A percentile compares a stretch with the other conserved stretches of the same genome.
Evolutionary conservation across 2,888 invertebrate genomes (phyloP).

Genomic region (Agonum fuliginosum): DNA sequence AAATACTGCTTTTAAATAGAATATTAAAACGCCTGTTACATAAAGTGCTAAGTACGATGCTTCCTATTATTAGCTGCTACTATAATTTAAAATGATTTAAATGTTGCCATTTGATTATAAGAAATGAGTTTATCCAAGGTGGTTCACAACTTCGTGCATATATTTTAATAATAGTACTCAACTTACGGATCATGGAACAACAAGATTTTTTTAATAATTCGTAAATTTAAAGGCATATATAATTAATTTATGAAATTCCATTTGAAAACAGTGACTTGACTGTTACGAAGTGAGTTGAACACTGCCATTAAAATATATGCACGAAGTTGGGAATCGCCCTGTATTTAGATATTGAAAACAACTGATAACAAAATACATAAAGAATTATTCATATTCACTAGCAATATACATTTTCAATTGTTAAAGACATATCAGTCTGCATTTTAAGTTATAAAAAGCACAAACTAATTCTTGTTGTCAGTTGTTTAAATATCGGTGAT

Average conservation of each 20-base stretch:
- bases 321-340: too few species aligned
- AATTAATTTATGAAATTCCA: too few species aligned
- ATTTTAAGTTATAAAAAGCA: neutral
- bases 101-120: conserved; percentile 42
- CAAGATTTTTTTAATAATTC: too few species aligned
- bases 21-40: conserved; percentile 10
- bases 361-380: conserved; percentile 1
- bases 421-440: conserved; percentile 33
- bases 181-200: neutral
- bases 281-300: too few species aligned
- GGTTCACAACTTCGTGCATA: too few species aligned
- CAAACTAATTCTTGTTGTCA: conserved; percentile 2
- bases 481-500: conserved; percentile 25
- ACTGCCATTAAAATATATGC: too few species aligned
- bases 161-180: neutral
- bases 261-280: too few species aligned
- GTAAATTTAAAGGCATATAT: too few species aligned
- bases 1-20: conserved; percentile 35
- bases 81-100: conserved; percentile 35
- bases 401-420: neutral
- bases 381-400: conserved; percentile 1
- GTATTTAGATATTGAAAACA: too few species aligned
- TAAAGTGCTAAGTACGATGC: conserved; percentile 47
- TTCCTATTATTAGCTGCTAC: conserved; percentile 48
- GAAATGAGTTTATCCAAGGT: conserved; percentile 12